Conservation (phyloP, 1,140 invertebrate species). For the Cotesia glomerata region DNA sequence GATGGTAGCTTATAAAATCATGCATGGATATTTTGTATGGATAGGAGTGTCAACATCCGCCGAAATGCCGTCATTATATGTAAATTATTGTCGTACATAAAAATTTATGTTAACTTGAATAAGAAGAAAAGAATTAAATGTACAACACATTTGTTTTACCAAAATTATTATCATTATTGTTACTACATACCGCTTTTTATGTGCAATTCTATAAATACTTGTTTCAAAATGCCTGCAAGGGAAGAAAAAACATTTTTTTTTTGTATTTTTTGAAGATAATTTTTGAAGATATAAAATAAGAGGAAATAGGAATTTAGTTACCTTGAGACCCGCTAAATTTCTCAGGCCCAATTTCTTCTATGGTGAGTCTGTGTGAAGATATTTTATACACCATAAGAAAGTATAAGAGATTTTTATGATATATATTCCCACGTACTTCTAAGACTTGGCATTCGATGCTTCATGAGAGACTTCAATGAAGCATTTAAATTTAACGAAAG, state of each 20-base stretch:
- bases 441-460: slow-evolving; percentile 35
- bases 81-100: slow-evolving; percentile 44
- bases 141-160: neutral
- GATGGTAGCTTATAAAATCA: neutral
- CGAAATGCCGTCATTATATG: slow-evolving; percentile 52
- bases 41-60: slow-evolving; percentile 48
- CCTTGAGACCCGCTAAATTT: slow-evolving; percentile 23
- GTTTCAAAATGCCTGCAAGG: no score
- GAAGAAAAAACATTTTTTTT: no score
- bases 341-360: slow-evolving; percentile 6
- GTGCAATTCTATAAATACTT: no score
- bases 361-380: neutral
- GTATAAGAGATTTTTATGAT: neutral
- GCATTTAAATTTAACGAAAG: slow-evolving; percentile 13
- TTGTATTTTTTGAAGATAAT: neutral
- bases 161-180: neutral
- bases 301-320: slow-evolving; percentile 8
- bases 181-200: no score
- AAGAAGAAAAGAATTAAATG: slow-evolving; percentile 7
- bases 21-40: slow-evolving; percentile 8
- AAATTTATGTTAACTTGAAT: slow-evolving; percentile 42
- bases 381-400: no score
- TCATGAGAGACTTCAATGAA: slow-evolving; percentile 30
- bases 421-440: slow-evolving; percentile 41
- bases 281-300: neutral